Conservation (phyloP, 2,797 vertebrate genomes). For the Coilia nasus region DNA sequence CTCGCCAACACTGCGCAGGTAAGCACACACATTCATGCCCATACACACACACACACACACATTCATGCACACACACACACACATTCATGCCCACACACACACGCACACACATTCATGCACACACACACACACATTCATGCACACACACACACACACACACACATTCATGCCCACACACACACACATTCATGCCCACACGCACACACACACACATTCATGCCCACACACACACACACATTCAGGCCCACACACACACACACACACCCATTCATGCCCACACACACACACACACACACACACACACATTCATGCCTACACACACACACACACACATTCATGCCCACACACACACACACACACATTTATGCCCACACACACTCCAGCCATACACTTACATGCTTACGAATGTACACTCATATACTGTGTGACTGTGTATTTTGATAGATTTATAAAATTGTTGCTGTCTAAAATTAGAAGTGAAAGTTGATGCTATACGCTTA, state of each 20-base stretch:
- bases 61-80: too few relatives aligned
- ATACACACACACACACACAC: background rate
- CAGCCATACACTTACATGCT: background rate
- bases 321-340: too few relatives aligned
- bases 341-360: too few relatives aligned
- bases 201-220: conserved; percentile 33
- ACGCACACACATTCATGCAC: too few relatives aligned
- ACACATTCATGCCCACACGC: too few relatives aligned
- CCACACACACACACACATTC: conserved; percentile 57
- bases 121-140: background rate
- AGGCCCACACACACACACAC: conserved; percentile 52
- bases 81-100: background rate
- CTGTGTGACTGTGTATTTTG: too few relatives aligned
- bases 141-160: background rate
- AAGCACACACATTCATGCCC: conserved; percentile 42
- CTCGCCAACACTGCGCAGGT: conserved; percentile 97
- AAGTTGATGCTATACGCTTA: background rate
- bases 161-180: too few relatives aligned
- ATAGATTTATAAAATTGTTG: too few relatives aligned
- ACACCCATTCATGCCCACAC: background rate
- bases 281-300: background rate
- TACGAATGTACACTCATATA: too few relatives aligned
- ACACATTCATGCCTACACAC: too few relatives aligned
- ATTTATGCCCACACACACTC: background rate
- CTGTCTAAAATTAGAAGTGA: background rate